Conservation (phyloP, 2,888 invertebrate genomes). For the Amphipoea lucens region DNA sequence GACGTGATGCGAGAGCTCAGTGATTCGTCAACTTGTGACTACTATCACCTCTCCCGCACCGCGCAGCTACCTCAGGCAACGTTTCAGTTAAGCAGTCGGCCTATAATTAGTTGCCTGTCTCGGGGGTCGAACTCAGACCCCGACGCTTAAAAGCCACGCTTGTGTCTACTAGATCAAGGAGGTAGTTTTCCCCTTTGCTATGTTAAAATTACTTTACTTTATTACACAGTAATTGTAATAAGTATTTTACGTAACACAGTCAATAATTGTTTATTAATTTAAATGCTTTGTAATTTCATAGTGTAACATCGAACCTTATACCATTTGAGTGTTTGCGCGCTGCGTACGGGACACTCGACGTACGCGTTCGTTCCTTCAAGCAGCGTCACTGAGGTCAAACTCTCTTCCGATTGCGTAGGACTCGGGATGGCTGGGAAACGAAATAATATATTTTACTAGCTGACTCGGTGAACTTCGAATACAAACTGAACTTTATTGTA, state of each 20-base stretch:
- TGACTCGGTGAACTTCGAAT: no score
- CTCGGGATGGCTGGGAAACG: constrained; percentile 74
- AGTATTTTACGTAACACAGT: not conserved
- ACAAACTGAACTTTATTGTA: no score
- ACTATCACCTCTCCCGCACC: no score
- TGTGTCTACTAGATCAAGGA: no score
- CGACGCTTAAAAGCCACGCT: not conserved
- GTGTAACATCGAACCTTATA: constrained; percentile 85
- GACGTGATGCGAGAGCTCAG: no score
- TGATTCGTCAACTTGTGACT: no score
- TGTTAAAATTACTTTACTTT: not conserved
- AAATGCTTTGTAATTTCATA: constrained; percentile 39
- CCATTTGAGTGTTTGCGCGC: constrained; percentile 81
- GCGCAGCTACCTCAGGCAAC: no score
- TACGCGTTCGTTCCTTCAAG: constrained; percentile 75
- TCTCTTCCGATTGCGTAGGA: constrained; percentile 75
- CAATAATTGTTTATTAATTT: not conserved
- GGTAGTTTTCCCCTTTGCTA: not conserved
- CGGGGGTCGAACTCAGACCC: not conserved
- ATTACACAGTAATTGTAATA: not conserved
- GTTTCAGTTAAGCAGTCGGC: no score
- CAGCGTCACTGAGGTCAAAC: constrained; percentile 66
- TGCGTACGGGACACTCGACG: constrained; percentile 79
- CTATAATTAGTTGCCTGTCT: no score
- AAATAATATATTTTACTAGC: not conserved